phyloP scores from a whole-genome alignment of 2,113 vertebrate genomes.

The Siniperca knerii region DNA sequence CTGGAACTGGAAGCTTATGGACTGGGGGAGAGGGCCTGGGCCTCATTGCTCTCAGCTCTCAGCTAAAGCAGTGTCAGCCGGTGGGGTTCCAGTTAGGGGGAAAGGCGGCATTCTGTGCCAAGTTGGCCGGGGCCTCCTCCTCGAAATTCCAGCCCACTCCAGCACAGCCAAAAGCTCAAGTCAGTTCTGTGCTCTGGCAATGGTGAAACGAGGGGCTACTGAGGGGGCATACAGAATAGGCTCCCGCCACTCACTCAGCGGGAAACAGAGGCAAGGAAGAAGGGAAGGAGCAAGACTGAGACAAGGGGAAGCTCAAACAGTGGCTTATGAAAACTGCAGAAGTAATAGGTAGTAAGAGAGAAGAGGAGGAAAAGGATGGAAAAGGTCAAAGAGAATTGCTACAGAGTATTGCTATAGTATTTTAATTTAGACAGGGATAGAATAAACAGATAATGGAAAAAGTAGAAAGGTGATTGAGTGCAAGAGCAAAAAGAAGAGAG shows the following conservation, averaged over 20 bases:
- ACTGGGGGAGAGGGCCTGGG: constrained; percentile 65
- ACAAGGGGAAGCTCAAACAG: constrained; percentile 58
- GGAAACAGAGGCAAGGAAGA: constrained; percentile 59
- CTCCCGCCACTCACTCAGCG: constrained; percentile 73
- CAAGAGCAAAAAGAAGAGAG: constrained; percentile 34
- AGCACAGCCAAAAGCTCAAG: constrained; percentile 80
- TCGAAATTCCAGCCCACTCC: constrained; percentile 84
- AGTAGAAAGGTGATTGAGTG: constrained; percentile 56
- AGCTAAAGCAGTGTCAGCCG: constrained; percentile 77
- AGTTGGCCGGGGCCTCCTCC: constrained; percentile 82
- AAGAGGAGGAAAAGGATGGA: not conserved
- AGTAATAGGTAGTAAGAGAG: constrained; percentile 30
- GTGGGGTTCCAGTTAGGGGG: constrained; percentile 80
- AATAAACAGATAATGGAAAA: constrained; percentile 53
- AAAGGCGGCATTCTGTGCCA: constrained; percentile 81
- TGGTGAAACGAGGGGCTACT: constrained; percentile 79
- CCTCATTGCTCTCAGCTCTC: constrained; percentile 76
- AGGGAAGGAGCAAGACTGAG: constrained; percentile 44
- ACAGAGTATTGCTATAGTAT: constrained; percentile 5
- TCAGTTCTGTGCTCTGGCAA: constrained; percentile 81
- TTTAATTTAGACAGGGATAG: constrained; percentile 36
- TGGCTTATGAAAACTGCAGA: constrained; percentile 40
- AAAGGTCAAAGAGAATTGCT: not conserved
- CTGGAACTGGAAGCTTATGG: constrained; percentile 68
- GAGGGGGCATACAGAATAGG: constrained; percentile 79